A percentile compares a stretch with the other conserved stretches of the same genome.
phyloP scores from a whole-genome alignment of 2,113 vertebrate species.

The Percina caprodes region DNA sequence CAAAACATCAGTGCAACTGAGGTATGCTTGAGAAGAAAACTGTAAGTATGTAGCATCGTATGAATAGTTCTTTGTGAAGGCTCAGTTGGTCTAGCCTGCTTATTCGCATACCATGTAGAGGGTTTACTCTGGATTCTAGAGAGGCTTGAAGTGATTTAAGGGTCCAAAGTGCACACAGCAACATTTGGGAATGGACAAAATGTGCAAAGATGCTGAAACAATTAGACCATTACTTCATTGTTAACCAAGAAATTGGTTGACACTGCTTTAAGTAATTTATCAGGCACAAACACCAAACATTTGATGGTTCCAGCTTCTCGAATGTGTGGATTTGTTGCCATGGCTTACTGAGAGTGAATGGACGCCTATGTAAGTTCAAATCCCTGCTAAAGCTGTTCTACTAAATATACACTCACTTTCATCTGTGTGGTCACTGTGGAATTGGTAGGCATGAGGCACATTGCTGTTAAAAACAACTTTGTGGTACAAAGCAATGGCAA shows the following conservation, averaged over 20 bases:
- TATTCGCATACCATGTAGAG: slow-evolving; percentile 57
- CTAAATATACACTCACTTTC: slow-evolving; percentile 5
- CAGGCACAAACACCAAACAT: not conserved
- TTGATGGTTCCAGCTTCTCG: not conserved
- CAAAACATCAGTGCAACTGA: slow-evolving; percentile 11
- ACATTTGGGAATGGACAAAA: not conserved
- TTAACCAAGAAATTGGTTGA: not conserved
- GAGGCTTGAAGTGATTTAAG: slow-evolving; percentile 26
- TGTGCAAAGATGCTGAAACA: not conserved
- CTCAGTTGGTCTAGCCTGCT: slow-evolving; percentile 44
- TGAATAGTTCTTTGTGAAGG: slow-evolving; percentile 73
- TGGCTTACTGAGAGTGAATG: slow-evolving; percentile 1
- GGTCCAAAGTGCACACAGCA: not conserved
- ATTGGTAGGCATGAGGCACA: not conserved
- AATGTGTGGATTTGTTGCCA: not conserved
- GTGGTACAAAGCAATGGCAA: not conserved
- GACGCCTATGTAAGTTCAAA: not conserved
- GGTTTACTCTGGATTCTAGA: slow-evolving; percentile 48
- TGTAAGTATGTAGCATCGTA: slow-evolving; percentile 41
- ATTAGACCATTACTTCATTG: not conserved
- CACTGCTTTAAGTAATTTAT: not conserved
- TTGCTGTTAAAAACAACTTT: not conserved
- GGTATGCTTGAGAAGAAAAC: slow-evolving; percentile 28
- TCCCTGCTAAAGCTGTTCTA: not conserved
- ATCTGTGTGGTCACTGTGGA: not conserved